Evolutionary conservation across 2,113 vertebrate genomes (phyloP), one percentile per base, ranked within the genome.

Genomic region (Pollimyrus isidori): DNA sequence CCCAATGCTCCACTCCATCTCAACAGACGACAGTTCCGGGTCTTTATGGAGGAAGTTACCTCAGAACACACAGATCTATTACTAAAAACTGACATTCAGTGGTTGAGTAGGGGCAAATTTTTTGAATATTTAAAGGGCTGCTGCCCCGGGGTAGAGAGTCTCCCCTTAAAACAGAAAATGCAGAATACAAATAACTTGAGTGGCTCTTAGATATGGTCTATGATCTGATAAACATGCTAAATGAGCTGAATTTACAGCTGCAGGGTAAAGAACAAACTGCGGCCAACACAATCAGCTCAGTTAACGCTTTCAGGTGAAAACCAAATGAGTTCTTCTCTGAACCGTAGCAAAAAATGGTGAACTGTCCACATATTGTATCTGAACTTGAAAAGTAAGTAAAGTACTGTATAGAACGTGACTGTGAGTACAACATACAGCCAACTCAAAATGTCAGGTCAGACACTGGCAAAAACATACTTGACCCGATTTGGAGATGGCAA

Each of bases 261-360:
- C 90, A 92, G 89, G 91, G 91, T 89, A 92, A 49, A 49, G 48
- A 91, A 15, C 91, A 91, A 89, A 89, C 30, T 0, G 89, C 91
- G 88, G 2, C 89, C 49, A 50, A 91, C 10, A 92, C 92, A 89
- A 93, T 91, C 35, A 92, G 90, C 82, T 92, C 91, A 92, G 90
- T 92, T 89, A 92, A 90, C 90, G 83, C 89, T 87, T 92, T 92
- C 90, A 92, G 90, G 90, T 3, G 15, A 30, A 35, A 73, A 30
- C 62, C 30, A 69, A 26, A 69, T 26, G 7, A 30, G 13, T 26
- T 30, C 0, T 88, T 86, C 42, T 90, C 89, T 90, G 91, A 92
- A 53, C 52, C 91, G 21, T 90, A 90, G 84, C 39, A 91, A 58
- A 86, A 92, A 90, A 91, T 92, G 69, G 88, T 3, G n/a, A 92